Base-by-base conservation (phyloP, 1,140 invertebrate genomes). In the Drosophila biarmipes region DNA sequence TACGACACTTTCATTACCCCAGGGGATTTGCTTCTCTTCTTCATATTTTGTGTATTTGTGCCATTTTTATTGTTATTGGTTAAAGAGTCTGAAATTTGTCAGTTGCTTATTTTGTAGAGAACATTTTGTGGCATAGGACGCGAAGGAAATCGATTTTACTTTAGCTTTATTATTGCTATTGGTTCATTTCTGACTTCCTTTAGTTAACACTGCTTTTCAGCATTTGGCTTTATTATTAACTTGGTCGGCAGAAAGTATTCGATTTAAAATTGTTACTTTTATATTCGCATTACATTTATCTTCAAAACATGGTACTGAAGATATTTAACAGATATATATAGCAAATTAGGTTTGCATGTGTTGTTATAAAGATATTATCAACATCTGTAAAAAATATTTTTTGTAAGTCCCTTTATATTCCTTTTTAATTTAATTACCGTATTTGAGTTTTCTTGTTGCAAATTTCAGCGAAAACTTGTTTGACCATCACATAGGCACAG, bases 61-160 rank as follows among this genome's bases (percentile, higher is more conserved):
- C 11, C 21, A 27, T 27, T 56, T 42, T 38, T 73, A 45, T 54
- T 53, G 38, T 35, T 74, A 74, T 74, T 74, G 35, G 51, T 56
- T 27, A 51, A 19, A 38, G n/a, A 46, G 35, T 55, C 35, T 17
- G 6, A 27, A 46, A 34, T 55, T 51, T 49, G 15, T 40, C 35
- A 35, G 17, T 68, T 27, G 48, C 7, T 31, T 69, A 35, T 17
- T 42, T 42, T 42, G 11, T 6, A 14, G 15, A 19, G 12, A 64
- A 42, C 14, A 51, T 49, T 2, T n/a, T 49, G 46, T 17, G 15
- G n/a, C n/a, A 17, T 2, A 31, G 1, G 4, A 43, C 7, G 17
- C 10, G n/a, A 15, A 15, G 6, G 6, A 34, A 51, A 34, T 51
- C 17, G 2, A 34, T 14, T 29, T 4, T 10, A 19, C 29, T 51